Conservation (phyloP, 1,140 invertebrate genomes). For the Caerostris darwini region DNA sequence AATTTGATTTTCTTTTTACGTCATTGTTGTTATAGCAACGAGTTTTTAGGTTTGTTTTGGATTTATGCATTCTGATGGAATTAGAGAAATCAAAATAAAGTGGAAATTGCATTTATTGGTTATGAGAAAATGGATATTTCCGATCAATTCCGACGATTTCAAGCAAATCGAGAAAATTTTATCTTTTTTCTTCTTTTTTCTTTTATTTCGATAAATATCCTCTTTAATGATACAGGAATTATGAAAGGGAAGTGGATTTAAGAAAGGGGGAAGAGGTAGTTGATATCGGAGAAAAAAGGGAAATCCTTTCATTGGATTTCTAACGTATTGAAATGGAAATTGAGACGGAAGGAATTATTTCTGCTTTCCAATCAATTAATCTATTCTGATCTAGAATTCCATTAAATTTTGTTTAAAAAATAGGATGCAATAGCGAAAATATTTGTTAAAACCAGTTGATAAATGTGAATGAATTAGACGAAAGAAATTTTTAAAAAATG, state of each 20-base stretch:
- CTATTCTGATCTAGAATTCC: constrained; percentile 1
- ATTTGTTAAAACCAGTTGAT: not conserved
- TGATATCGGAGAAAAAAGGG: not conserved
- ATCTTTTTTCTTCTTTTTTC: not conserved
- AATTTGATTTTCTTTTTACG: constrained; percentile 53
- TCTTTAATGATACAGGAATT: constrained; percentile 22
- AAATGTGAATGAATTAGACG: no score
- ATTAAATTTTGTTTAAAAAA: constrained; percentile 13
- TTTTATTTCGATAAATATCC: constrained; percentile 17
- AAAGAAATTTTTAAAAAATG: no score
- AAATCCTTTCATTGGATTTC: constrained; percentile 20
- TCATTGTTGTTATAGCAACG: constrained; percentile 67
- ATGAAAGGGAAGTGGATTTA: not conserved
- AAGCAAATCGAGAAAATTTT: not conserved
- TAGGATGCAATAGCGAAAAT: not conserved
- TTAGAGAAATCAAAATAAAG: constrained; percentile 58
- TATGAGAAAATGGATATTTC: constrained; percentile 9
- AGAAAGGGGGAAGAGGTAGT: not conserved
- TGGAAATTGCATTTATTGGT: constrained; percentile 6
- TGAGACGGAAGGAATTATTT: not conserved
- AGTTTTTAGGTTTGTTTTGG: constrained; percentile 16
- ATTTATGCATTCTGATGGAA: constrained; percentile 56
- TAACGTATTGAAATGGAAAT: not conserved
- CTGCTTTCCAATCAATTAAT: not conserved
- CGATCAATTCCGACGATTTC: constrained; percentile 24